Evolutionary conservation across 2,888 invertebrate species (phyloP), one percentile per base, ranked within the genome.

Genomic region (Orchesellides sinensis): DNA sequence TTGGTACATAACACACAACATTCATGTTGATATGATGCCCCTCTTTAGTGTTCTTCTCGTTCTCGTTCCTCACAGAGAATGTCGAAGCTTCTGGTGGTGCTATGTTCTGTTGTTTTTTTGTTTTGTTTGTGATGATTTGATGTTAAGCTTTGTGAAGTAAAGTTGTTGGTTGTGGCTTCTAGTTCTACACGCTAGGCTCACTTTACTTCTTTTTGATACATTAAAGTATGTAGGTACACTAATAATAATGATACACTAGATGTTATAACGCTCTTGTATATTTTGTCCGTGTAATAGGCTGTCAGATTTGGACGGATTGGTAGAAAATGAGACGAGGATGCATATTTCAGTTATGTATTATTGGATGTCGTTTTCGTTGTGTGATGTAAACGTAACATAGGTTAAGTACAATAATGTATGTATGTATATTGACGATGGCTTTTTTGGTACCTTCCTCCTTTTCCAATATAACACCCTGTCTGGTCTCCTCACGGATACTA

Each of bases 101-200:
- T 47, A 29, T 29, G 70, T 72, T 56, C 19, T 66, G 45, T 77
- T 77, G 68, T 69, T 78, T 78, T 61, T 69, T 78, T 78, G 78
- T 69, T n/a, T n/a, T n/a, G n/a, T n/a, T n/a, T 77, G 66, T 77
- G 77, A 77, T 73, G 73, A 56, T 25, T n/a, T 35, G 56, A 65
- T 61, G 78, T 70, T 78, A 49, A 69, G 78, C 61, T 61, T 61
- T 78, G 77, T 78, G 49, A 61, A 69, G 78, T 78, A 25, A 45
- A 66, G 61, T 61, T 69, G 78, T 78, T 66, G 77, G 61, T 61
- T 69, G 78, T 78, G 77, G 77, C 77, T 77, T 49, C 77, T 77
- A 29, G 77, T 77, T 68, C 45, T 77, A 77, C 77, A 77, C 77
- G 77, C 66, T 40, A n/a, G n/a, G n/a, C n/a, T n/a, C n/a, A n/a